phyloP scores from a whole-genome alignment of 2,113 vertebrate genomes.

The Suricata suricatta region DNA sequence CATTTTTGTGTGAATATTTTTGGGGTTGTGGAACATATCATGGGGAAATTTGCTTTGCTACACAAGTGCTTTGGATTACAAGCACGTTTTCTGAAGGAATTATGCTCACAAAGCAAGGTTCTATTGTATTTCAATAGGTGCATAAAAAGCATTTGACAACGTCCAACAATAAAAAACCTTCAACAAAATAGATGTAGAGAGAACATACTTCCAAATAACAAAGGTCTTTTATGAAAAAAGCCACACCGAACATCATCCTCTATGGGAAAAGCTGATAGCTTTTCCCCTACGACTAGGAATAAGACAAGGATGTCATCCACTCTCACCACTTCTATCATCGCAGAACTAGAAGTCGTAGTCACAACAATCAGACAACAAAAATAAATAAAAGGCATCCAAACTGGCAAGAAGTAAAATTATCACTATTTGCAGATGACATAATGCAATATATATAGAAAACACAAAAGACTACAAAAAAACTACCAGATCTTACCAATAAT shows the following conservation, averaged over 20 bases:
- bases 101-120: too few species aligned
- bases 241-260: not conserved
- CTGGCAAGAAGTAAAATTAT: not conserved
- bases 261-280: not conserved
- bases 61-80: too few species aligned
- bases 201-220: not conserved
- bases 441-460: not conserved
- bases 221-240: not conserved
- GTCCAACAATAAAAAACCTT: not conserved
- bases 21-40: too few species aligned
- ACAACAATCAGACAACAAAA: not conserved
- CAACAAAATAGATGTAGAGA: not conserved
- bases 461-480: not conserved
- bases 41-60: too few species aligned
- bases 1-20: too few species aligned
- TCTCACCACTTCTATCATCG: not conserved
- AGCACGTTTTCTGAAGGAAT: too few species aligned
- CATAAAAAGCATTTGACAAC: not conserved
- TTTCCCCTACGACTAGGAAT: not conserved
- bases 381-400: not conserved
- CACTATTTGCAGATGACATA: not conserved
- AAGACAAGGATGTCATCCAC: not conserved
- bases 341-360: not conserved
- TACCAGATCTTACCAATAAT: not conserved
- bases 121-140: not conserved